Base-by-base conservation (phyloP, 2,797 vertebrate genomes). In the Sphaeramia orbicularis region DNA sequence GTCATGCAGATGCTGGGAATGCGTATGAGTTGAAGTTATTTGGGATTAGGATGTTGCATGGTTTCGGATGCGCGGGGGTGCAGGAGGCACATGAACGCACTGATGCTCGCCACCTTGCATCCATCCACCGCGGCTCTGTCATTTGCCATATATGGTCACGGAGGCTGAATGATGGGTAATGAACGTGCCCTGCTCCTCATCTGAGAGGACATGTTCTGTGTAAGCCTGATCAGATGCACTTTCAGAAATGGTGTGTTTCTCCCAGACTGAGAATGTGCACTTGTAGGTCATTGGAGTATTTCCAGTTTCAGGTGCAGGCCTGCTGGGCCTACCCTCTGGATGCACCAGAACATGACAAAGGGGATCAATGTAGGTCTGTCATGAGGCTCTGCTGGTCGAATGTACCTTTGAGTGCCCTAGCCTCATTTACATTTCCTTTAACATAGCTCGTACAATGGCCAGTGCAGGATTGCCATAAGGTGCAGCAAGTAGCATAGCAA, bases 71-170 rank as follows among this genome's bases (percentile, higher is more conserved):
- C 13, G 56, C 19, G 45, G 49, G 45, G 14, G 35, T 54, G 37
- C 50, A 24, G 4, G n/a, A 32, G 51, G 11, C 65, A 16, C 74
- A 56, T 42, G 72, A 15, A 76, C 45, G 53, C 82, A 56, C 59
- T 40, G 79, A 83, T 83, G 85, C 84, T 84, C 80, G 72, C 72
- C 76, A 60, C 83, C 84, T 74, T 83, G 74, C 85, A 78, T 82
- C 80, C 85, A 78, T 82, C 80, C 74, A 60, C 71, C 60, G 47
- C 42, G 63, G 64, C 71, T 16, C 69, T 76, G 70, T 71, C 73
- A 71, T 73, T 78, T 50, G 32, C 90, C 90, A 70, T 90, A 86
- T 89, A 90, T 86, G 89, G 89, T 80, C 84, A 89, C 12, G 19
- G 70, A 72, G 65, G 73, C 65, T 84, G 73, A 74, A 42, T 24